phyloP scores from a whole-genome alignment of 2,888 invertebrate species.

The Apamea crenata region DNA sequence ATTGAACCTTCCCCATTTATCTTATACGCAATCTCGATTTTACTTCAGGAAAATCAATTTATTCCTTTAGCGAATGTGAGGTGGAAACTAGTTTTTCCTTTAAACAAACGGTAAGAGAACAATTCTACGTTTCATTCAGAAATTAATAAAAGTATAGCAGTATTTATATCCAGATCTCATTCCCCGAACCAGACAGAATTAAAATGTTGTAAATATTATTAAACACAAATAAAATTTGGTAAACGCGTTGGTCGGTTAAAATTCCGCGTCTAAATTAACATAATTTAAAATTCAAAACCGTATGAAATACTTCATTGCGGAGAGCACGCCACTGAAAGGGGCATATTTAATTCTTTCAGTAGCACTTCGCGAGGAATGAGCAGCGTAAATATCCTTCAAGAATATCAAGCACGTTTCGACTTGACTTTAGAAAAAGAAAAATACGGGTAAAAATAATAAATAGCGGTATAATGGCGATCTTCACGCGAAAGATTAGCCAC shows the following conservation, averaged over 20 bases:
- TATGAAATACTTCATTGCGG: slow-evolving; percentile 82
- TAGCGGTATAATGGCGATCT: slow-evolving; percentile 89
- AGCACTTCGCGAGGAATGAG: slow-evolving; percentile 76
- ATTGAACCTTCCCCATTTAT: slow-evolving; percentile 49
- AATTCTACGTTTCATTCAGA: background rate
- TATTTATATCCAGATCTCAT: slow-evolving; percentile 17
- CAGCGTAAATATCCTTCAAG: slow-evolving; percentile 77
- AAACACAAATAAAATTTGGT: slow-evolving; percentile 71
- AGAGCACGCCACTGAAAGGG: slow-evolving; percentile 81
- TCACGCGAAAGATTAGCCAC: slow-evolving; percentile 90
- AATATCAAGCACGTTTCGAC: slow-evolving; percentile 83
- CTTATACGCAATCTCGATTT: slow-evolving; percentile 24
- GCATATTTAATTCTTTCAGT: slow-evolving; percentile 84
- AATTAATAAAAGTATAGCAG: background rate
- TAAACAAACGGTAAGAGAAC: background rate
- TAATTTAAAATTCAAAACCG: slow-evolving; percentile 85
- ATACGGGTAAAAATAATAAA: slow-evolving; percentile 88
- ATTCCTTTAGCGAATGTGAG: background rate
- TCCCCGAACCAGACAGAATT: slow-evolving; percentile 45
- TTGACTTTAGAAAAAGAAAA: slow-evolving; percentile 86
- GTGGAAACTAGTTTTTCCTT: background rate
- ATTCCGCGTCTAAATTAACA: slow-evolving; percentile 80
- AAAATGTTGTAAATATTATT: slow-evolving; percentile 66
- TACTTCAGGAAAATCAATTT: slow-evolving; percentile 8
- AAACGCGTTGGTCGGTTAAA: slow-evolving; percentile 70